These are phyloP conservation scores for Lepidotrigona ventralis DNA, from an alignment of 1,140 invertebrate genomes.

Conservation along the genomic window DNA sequence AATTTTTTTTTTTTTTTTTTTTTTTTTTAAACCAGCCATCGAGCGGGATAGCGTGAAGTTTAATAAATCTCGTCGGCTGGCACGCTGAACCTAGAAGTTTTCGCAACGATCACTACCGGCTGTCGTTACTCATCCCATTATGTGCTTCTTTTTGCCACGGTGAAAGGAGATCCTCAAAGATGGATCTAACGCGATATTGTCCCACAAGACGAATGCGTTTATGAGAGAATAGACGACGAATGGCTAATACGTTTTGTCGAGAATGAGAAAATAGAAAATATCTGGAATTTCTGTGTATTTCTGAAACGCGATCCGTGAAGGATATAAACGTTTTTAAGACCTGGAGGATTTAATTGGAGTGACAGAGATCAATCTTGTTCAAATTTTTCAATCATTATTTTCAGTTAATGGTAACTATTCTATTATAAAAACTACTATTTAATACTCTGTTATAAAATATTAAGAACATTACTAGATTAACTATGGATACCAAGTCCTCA, in stretches of 20 bases:
- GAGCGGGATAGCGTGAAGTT: slow-evolving; percentile 13
- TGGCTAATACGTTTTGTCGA: background rate
- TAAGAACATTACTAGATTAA: no score
- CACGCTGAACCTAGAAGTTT: slow-evolving; percentile 41
- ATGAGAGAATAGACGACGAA: slow-evolving; percentile 1
- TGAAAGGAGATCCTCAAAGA: slow-evolving; percentile 60
- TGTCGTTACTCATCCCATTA: slow-evolving; percentile 65
- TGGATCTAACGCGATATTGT: slow-evolving; percentile 43
- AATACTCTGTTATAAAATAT: no score
- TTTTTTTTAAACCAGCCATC: background rate
- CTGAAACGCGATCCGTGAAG: no score
- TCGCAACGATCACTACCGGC: slow-evolving; percentile 58
- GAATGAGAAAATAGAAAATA: background rate
- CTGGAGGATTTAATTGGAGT: no score
- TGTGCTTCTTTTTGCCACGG: slow-evolving; percentile 40
- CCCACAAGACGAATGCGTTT: slow-evolving; percentile 19
- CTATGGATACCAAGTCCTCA: no score
- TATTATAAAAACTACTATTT: no score
- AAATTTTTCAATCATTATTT: no score
- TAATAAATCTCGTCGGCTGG: slow-evolving; percentile 47
- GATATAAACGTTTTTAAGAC: no score
- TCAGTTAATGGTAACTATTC: no score
- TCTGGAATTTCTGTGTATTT: background rate
- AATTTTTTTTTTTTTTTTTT: no score
- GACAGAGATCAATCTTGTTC: no score